Conservation (phyloP, 2,797 vertebrate genomes). For the Pygocentrus nattereri region DNA sequence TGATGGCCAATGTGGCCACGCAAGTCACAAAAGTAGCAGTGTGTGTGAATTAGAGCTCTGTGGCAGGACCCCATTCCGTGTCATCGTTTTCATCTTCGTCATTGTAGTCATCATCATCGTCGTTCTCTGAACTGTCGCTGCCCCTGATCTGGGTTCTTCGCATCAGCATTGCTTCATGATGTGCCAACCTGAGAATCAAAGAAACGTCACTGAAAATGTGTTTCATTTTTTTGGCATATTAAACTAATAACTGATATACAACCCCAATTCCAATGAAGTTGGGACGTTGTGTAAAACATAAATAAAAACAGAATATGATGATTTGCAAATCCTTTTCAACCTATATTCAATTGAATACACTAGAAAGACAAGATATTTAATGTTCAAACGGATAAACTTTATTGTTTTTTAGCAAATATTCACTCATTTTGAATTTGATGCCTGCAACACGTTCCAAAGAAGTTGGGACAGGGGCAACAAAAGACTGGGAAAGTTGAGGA, state of each 20-base stretch:
- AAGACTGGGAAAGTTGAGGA: too few relatives aligned
- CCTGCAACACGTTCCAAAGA: too few relatives aligned
- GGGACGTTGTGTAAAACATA: too few relatives aligned
- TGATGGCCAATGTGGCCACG: background rate
- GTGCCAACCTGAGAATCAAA: conserved; percentile 79
- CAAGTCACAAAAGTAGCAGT: background rate
- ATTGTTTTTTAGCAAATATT: too few relatives aligned
- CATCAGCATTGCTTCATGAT: conserved; percentile 84
- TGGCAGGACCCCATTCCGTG: conserved; percentile 93
- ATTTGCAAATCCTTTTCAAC: too few relatives aligned
- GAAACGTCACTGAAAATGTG: background rate
- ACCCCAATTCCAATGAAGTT: too few relatives aligned
- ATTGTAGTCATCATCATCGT: conserved; percentile 69
- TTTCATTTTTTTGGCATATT: background rate
- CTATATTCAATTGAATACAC: too few relatives aligned
- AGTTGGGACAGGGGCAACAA: too few relatives aligned
- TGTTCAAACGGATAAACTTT: too few relatives aligned
- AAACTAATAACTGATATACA: background rate
- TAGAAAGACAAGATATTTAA: too few relatives aligned
- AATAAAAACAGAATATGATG: too few relatives aligned
- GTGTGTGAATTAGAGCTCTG: conserved; percentile 85
- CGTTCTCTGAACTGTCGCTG: conserved; percentile 84
- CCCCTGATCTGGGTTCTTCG: conserved; percentile 88
- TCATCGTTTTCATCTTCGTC: conserved; percentile 76
- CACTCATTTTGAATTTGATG: too few relatives aligned